These are phyloP conservation scores for Varanus komodoensis DNA, from an alignment of 2,113 vertebrate genomes.

Conservation along the genomic window DNA sequence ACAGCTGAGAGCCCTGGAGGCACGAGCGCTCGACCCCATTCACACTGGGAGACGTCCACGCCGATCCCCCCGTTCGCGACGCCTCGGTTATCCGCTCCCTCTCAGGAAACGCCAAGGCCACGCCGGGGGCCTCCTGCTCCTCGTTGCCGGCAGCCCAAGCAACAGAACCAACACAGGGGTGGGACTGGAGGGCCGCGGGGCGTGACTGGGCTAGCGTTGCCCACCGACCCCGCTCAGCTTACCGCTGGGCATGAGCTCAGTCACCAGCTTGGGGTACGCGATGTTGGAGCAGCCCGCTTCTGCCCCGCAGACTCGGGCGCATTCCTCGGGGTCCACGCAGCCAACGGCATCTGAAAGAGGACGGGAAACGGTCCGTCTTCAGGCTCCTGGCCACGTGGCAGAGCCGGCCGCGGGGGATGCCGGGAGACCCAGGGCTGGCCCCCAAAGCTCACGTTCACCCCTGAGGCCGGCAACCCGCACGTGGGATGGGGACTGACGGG, in stretches of 20 bases:
- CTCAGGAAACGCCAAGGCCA: not conserved
- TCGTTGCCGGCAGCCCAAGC: not conserved
- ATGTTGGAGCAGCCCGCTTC: slow-evolving; percentile 93
- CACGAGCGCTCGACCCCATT: not conserved
- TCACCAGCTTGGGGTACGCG: slow-evolving; percentile 89
- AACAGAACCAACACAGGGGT: not conserved
- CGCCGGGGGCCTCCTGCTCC: not conserved
- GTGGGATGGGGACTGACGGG: too few species aligned
- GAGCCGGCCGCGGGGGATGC: too few species aligned
- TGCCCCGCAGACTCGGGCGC: slow-evolving; percentile 80
- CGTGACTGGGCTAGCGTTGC: too few species aligned
- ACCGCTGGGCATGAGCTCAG: slow-evolving; percentile 91
- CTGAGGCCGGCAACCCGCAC: too few species aligned
- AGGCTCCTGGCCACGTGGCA: not conserved
- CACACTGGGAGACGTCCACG: not conserved
- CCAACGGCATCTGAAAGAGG: slow-evolving; percentile 82
- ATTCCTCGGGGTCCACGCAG: slow-evolving; percentile 90
- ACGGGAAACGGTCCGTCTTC: not conserved
- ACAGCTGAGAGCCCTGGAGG: not conserved
- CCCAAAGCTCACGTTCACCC: not conserved
- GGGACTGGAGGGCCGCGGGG: too few species aligned
- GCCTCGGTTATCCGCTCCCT: not conserved
- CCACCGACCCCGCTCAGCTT: slow-evolving; percentile 50
- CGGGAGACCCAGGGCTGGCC: too few species aligned
- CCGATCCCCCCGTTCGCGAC: not conserved